These are phyloP conservation scores for Spheniscus mendiculus DNA, from an alignment of 2,113 vertebrate genomes.

Conservation along the genomic window DNA sequence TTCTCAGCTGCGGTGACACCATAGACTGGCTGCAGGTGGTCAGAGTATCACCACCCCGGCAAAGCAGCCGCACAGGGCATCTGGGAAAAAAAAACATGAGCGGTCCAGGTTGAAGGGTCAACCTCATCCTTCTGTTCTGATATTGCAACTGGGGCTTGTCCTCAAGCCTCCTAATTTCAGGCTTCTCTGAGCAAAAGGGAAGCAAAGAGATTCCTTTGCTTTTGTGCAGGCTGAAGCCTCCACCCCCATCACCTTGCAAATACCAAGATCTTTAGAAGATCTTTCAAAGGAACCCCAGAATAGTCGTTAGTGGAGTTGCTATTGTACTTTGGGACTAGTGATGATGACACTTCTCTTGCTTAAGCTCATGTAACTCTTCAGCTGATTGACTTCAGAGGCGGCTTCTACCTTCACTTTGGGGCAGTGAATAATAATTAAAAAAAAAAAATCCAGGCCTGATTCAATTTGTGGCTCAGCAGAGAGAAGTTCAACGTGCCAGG, in stretches of 20 bases:
- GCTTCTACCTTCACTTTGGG: neutral
- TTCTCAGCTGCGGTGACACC: neutral
- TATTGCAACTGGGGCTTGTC: neutral
- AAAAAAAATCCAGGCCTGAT: no score
- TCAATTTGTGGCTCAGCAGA: neutral
- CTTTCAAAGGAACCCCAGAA: neutral
- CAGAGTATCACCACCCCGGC: neutral
- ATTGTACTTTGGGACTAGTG: neutral
- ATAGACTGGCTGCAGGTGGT: neutral
- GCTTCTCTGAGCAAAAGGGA: neutral
- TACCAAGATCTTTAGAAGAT: neutral
- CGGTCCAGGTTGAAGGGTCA: neutral
- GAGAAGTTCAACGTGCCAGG: neutral
- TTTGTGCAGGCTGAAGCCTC: neutral
- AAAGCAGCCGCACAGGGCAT: neutral
- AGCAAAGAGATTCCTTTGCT: neutral
- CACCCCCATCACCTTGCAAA: neutral
- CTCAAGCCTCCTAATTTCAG: neutral
- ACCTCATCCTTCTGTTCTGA: neutral
- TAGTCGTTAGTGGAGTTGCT: neutral
- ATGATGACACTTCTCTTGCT: neutral
- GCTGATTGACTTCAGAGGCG: neutral
- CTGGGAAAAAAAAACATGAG: neutral
- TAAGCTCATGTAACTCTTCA: neutral
- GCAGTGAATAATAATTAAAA: neutral